Base-by-base conservation (phyloP, 2,113 vertebrate species). In the Heloderma charlesbogerti region DNA sequence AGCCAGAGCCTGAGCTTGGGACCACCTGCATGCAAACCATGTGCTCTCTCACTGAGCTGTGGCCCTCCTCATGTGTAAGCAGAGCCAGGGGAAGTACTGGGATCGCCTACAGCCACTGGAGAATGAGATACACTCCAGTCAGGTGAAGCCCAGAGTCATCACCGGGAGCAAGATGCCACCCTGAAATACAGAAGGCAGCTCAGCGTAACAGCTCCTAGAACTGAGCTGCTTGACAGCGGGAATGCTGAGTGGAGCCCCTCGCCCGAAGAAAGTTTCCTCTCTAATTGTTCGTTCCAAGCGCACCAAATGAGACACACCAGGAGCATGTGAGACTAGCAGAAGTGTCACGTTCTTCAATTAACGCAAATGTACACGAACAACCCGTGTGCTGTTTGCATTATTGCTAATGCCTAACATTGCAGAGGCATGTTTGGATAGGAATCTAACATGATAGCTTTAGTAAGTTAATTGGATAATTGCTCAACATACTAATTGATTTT, bases 401-500 rank as follows among this genome's bases (percentile, higher is more conserved):
- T 81, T 92, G 80, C 79, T 72, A 94, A 88, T 91, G 87, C 89
- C 79, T 57, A 86, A 57, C 80, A 77, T 91, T 85, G 54, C 29
- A 82, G 92, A 94, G 85, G 77, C 93, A 88, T 82, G 84, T 95
- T 93, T 96, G 94, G 81, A 81, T 94, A 92, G 91, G 95, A 95
- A 95, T 93, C 87, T 92, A 93, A 91, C 91, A 91, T 67, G 91
- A 93, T 88, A 84, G 88, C 88, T 95, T 95, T 78, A 90, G 91
- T 88, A 88, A 87, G 88, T 94, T 95, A 96, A 96, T 96, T 93
- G 95, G 89, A 88, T 92, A 95, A 95, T 95, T 95, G 92, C 77
- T 85, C 89, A 95, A 96, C 93, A 88, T 78, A 37, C 71, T 91
- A 95, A 94, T 95, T 96, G 84, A 94, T 96, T 96, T 96, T 96